Conservation (phyloP, 2,797 vertebrate species). For the Sitta carolinensis region DNA sequence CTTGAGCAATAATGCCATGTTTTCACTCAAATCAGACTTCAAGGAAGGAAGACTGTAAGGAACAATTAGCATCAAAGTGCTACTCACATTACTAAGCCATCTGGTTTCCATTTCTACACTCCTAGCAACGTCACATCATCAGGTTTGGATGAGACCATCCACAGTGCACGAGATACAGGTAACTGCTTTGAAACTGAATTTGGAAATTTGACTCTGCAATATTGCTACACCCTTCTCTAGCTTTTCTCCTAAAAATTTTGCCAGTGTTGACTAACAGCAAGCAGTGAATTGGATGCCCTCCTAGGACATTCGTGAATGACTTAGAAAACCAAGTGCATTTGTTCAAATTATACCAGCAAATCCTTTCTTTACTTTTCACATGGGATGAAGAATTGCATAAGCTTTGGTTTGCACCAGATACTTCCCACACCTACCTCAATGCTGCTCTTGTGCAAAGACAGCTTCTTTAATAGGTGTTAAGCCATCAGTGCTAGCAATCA, state of each 20-base stretch:
- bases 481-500: not conserved
- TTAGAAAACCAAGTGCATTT: constrained; percentile 14
- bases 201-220: not conserved
- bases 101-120: constrained; percentile 61
- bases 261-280: not conserved
- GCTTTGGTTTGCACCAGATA: not conserved
- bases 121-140: not conserved
- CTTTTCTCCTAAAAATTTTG: not conserved
- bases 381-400: not conserved
- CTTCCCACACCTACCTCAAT: not conserved
- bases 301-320: not conserved
- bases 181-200: not conserved
- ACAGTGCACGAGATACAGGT: not conserved
- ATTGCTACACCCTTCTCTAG: not conserved
- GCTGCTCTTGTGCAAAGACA: not conserved
- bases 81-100: constrained; percentile 59
- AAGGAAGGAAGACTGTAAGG: constrained; percentile 25
- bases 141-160: constrained; percentile 27
- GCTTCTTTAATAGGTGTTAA: not conserved
- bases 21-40: constrained; percentile 50
- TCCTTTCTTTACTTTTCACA: not conserved
- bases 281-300: not conserved
- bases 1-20: constrained; percentile 46
- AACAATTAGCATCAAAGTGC: constrained; percentile 62
- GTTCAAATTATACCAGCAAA: not conserved